phyloP scores from a whole-genome alignment of 1,140 invertebrate species.

The Drosophila aff. region DNA sequence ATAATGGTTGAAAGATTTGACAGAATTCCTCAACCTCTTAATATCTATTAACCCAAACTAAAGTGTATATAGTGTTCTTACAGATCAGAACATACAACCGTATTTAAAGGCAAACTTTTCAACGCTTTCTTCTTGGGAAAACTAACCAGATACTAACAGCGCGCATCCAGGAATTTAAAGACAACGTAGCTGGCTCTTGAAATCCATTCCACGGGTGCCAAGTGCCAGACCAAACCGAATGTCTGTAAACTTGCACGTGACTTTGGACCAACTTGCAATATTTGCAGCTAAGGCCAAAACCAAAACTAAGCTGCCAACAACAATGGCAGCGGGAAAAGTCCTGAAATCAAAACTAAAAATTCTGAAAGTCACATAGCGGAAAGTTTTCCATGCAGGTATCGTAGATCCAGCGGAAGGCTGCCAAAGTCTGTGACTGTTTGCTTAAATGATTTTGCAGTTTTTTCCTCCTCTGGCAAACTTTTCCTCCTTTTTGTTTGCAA shows the following conservation, averaged over 20 bases:
- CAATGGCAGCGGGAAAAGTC: constrained; percentile 45
- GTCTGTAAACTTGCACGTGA: constrained; percentile 82
- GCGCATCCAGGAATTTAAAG: constrained; percentile 23
- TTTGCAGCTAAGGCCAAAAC: constrained; percentile 68
- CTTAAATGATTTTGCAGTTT: constrained; percentile 79
- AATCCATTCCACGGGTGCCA: constrained; percentile 45
- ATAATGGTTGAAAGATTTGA: no score
- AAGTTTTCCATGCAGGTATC: constrained; percentile 67
- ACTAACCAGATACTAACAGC: constrained; percentile 2
- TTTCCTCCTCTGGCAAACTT: constrained; percentile 36
- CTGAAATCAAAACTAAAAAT: constrained; percentile 83
- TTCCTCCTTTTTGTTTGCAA: constrained; percentile 38
- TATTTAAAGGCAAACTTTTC: not conserved
- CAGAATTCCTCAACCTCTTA: not conserved
- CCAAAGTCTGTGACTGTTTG: constrained; percentile 79
- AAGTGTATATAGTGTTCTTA: not conserved
- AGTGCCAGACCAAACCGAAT: constrained; percentile 59
- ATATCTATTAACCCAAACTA: not conserved
- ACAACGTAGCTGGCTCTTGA: constrained; percentile 10
- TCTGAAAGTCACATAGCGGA: constrained; percentile 79
- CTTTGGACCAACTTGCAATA: constrained; percentile 77
- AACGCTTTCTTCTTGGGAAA: not conserved
- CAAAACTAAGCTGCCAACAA: constrained; percentile 65
- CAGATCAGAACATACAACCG: no score
- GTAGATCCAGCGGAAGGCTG: constrained; percentile 60